phyloP scores from a whole-genome alignment of 2,797 vertebrate genomes.

The Pteropus rufus region DNA sequence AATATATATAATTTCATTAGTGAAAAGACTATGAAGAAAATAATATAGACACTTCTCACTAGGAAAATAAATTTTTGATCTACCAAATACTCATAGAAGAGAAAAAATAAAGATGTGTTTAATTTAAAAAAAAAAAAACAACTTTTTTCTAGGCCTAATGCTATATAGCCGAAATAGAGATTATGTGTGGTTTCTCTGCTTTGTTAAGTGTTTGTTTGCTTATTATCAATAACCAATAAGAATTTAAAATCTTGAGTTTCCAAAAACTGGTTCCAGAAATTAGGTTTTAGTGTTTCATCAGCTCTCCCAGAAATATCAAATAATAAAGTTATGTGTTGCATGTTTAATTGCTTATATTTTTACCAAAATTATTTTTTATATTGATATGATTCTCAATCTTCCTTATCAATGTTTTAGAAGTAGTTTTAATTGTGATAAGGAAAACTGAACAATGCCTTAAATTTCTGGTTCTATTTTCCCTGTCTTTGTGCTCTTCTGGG shows the following conservation, averaged over 20 bases:
- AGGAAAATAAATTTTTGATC: neutral
- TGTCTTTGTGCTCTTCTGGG: neutral
- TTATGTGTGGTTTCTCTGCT: neutral
- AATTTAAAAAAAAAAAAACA: neutral
- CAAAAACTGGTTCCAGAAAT: conserved; percentile 53
- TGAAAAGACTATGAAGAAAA: neutral
- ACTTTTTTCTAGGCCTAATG: neutral
- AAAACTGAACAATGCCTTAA: neutral
- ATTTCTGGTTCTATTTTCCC: neutral
- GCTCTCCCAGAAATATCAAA: conserved; percentile 5
- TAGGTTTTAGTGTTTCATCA: conserved; percentile 43
- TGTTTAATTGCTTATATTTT: conserved; percentile 50
- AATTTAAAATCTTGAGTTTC: conserved; percentile 37
- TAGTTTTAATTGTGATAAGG: neutral
- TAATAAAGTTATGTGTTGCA: conserved; percentile 51
- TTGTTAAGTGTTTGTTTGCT: conserved; percentile 43
- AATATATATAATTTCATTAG: neutral
- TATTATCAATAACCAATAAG: conserved; percentile 29
- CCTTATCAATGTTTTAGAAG: neutral
- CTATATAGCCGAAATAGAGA: neutral
- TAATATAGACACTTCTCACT: neutral
- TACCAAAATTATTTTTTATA: neutral
- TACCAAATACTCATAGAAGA: neutral
- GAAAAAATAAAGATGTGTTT: neutral
- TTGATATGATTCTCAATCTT: neutral